Percentiles rank a stretch among this genome's conserved stretches.
phyloP scores from a whole-genome alignment of 2,113 vertebrate genomes.

The Dasyornis broadbenti region DNA sequence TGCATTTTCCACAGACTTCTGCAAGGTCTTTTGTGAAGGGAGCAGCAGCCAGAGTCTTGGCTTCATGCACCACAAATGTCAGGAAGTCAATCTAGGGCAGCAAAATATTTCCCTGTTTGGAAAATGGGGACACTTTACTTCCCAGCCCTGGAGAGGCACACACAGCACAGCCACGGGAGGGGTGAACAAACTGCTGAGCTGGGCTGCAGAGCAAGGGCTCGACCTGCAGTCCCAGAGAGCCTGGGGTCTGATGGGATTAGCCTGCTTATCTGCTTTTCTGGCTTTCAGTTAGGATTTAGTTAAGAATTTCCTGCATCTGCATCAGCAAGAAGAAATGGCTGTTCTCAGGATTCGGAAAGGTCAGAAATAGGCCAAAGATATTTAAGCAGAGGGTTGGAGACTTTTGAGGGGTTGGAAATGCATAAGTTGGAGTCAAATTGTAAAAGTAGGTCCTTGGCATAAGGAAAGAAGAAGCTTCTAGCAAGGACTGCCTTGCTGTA shows the following conservation, averaged over 20 bases:
- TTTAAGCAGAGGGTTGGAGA: slow-evolving; percentile 34
- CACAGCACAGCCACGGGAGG: background rate
- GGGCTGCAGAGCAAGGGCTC: background rate
- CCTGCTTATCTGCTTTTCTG: slow-evolving; percentile 51
- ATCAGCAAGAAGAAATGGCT: slow-evolving; percentile 35
- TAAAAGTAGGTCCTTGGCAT: background rate
- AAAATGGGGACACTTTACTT: background rate
- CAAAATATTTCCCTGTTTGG: background rate
- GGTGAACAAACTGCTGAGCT: slow-evolving; percentile 50
- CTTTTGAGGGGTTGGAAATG: background rate
- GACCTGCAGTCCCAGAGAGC: slow-evolving; percentile 5
- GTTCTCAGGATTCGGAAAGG: background rate
- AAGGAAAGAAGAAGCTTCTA: background rate
- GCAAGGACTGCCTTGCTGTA: background rate
- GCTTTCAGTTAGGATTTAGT: slow-evolving; percentile 42
- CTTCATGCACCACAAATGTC: background rate
- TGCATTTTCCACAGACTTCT: background rate
- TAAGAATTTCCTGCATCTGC: slow-evolving; percentile 57
- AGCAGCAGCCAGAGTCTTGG: background rate
- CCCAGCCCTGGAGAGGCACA: background rate
- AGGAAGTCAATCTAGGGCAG: background rate
- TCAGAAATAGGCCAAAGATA: slow-evolving; percentile 29
- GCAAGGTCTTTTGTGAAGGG: background rate
- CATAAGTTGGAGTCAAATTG: background rate
- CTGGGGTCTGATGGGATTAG: slow-evolving; percentile 32